phyloP scores from a whole-genome alignment of 2,113 vertebrate species.

The Pristiophorus japonicus region DNA sequence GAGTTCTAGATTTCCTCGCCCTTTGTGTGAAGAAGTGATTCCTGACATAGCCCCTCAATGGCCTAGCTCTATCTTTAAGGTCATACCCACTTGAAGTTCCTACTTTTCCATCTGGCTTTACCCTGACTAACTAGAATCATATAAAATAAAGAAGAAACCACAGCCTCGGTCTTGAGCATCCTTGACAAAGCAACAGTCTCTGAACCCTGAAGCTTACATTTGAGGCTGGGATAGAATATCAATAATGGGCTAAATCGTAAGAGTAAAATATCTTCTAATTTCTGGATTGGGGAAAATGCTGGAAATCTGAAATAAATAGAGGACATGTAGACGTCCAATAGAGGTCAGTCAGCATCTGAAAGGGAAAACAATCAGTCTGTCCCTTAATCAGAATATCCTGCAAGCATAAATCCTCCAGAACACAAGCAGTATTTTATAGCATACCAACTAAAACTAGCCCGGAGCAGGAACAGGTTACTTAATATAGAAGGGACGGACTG shows the following conservation, averaged over 20 bases:
- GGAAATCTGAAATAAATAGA: not conserved
- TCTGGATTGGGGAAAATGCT: not conserved
- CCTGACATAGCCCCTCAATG: not conserved
- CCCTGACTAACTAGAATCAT: not conserved
- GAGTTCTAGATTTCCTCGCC: not conserved
- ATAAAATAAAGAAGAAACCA: not conserved
- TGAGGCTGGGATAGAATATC: not conserved
- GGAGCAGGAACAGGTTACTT: not conserved
- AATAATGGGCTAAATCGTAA: not conserved
- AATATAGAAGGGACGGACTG: not conserved
- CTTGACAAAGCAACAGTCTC: not conserved
- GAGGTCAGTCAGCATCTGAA: not conserved
- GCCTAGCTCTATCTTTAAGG: not conserved
- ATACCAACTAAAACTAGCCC: not conserved
- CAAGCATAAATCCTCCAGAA: not conserved
- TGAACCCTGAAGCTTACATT: not conserved
- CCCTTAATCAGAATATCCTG: not conserved
- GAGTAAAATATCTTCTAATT: not conserved
- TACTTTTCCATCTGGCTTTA: not conserved
- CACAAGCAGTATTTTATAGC: not conserved
- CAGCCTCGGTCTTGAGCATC: not conserved
- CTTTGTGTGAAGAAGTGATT: not conserved
- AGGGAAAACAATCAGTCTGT: not conserved
- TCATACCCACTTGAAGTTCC: not conserved
- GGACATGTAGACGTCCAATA: no score